These are phyloP conservation scores for Gallinago paraguaiae DNA, from an alignment of 2,113 vertebrate genomes.

Conservation along the genomic window DNA sequence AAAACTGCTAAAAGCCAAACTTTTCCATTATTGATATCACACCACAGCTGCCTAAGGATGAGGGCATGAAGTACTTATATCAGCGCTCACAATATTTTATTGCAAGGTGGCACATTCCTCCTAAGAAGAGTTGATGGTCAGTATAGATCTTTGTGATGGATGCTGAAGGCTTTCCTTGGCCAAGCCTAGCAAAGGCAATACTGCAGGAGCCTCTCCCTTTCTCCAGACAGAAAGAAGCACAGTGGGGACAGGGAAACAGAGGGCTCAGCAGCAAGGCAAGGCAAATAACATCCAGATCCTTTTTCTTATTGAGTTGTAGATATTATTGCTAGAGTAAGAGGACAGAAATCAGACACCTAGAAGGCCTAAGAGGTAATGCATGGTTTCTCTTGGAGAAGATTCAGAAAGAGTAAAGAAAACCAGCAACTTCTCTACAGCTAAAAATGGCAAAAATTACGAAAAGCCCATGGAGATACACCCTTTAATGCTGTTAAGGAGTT, in stretches of 20 bases:
- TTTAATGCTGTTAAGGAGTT: not conserved
- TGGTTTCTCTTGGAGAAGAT: not conserved
- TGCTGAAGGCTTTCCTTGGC: not conserved
- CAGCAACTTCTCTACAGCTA: not conserved
- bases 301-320: not conserved
- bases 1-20: not conserved
- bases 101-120: not conserved
- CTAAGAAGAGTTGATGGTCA: not conserved
- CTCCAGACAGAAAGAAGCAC: not conserved
- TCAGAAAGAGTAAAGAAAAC: not conserved
- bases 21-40: not conserved
- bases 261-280: not conserved
- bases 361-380: not conserved
- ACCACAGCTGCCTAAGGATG: not conserved
- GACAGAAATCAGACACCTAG: not conserved
- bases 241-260: not conserved
- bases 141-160: not conserved
- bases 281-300: not conserved
- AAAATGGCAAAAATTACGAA: not conserved
- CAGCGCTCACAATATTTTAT: not conserved
- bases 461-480: not conserved
- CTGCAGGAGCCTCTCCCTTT: not conserved
- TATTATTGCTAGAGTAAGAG: not conserved
- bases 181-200: not conserved
- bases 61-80: not conserved